A percentile compares a stretch with the other conserved stretches of the same genome.
These are phyloP conservation scores for Antitype chi DNA, from an alignment of 2,888 invertebrate genomes.

Conservation along the genomic window DNA sequence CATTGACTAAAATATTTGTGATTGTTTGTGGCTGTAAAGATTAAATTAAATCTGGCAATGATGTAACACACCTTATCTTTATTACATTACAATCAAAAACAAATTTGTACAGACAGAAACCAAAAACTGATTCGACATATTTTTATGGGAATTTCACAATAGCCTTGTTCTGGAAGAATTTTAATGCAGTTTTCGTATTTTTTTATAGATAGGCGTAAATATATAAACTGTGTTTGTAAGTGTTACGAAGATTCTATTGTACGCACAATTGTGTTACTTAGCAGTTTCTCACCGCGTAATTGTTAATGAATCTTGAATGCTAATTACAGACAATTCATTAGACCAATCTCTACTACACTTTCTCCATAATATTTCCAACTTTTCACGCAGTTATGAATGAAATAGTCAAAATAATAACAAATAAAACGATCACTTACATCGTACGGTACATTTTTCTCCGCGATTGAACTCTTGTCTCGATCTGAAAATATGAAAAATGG, in stretches of 20 bases:
- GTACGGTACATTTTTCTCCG: slow-evolving; percentile 91
- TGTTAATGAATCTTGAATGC: slow-evolving; percentile 71
- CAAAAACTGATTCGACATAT: slow-evolving; percentile 44
- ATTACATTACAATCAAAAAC: slow-evolving; percentile 43
- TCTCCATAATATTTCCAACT: slow-evolving; percentile 58
- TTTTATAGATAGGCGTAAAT: neutral
- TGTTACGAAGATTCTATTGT: slow-evolving; percentile 27
- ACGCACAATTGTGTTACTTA: slow-evolving; percentile 54
- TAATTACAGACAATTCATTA: slow-evolving; percentile 67
- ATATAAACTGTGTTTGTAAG: neutral
- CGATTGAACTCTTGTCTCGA: slow-evolving; percentile 91
- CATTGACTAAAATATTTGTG: slow-evolving; percentile 17
- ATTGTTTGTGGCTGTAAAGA: slow-evolving; percentile 41
- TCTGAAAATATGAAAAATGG: slow-evolving; percentile 86
- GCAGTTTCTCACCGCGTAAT: slow-evolving; percentile 64
- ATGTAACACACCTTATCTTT: slow-evolving; percentile 55
- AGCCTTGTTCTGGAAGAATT: neutral
- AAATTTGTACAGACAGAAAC: slow-evolving; percentile 31
- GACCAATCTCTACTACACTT: slow-evolving; percentile 55
- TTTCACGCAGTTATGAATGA: slow-evolving; percentile 73
- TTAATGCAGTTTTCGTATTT: neutral
- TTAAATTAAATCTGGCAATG: slow-evolving; percentile 49
- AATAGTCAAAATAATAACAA: slow-evolving; percentile 67
- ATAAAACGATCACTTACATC: slow-evolving; percentile 90
- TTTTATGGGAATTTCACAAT: slow-evolving; percentile 26